Conservation (phyloP, 2,888 invertebrate species). For the Drosophila buzzatii region DNA sequence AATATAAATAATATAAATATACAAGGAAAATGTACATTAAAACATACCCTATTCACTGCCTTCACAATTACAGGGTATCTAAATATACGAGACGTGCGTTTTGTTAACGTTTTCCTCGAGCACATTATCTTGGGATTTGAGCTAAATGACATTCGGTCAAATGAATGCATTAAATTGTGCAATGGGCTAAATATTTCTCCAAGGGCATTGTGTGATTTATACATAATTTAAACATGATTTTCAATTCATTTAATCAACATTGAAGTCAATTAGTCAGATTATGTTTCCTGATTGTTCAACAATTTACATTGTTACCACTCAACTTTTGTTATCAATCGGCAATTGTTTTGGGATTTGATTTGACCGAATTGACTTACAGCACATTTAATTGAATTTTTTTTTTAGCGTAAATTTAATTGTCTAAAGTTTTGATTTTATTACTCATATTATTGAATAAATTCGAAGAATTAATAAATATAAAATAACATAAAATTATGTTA, state of each 20-base stretch:
- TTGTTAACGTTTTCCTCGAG: conserved; percentile 21
- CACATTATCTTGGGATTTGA: conserved; percentile 6
- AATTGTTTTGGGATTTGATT: conserved; percentile 6
- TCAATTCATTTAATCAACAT: conserved; percentile 38
- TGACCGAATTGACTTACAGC: background rate
- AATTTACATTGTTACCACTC: conserved; percentile 26
- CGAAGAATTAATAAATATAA: background rate
- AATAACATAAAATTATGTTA: no score
- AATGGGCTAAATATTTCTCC: conserved; percentile 9
- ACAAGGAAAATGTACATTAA: background rate
- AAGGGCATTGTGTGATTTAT: conserved; percentile 14
- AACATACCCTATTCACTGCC: background rate
- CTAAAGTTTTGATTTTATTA: no score
- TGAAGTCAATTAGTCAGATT: conserved; percentile 28
- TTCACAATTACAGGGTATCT: conserved; percentile 2
- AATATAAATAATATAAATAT: background rate
- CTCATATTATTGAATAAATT: background rate
- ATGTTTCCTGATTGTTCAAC: conserved; percentile 12
- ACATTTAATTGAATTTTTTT: background rate
- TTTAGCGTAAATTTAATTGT: background rate
- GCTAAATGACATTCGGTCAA: conserved; percentile 19
- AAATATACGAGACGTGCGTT: conserved; percentile 44
- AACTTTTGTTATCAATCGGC: conserved; percentile 19
- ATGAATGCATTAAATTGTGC: conserved; percentile 45
- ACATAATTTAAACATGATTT: conserved; percentile 28